Percentiles rank a stretch among this genome's conserved stretches.
Conservation (phyloP, 2,888 invertebrate genomes). For the Dryomyza anilis region DNA sequence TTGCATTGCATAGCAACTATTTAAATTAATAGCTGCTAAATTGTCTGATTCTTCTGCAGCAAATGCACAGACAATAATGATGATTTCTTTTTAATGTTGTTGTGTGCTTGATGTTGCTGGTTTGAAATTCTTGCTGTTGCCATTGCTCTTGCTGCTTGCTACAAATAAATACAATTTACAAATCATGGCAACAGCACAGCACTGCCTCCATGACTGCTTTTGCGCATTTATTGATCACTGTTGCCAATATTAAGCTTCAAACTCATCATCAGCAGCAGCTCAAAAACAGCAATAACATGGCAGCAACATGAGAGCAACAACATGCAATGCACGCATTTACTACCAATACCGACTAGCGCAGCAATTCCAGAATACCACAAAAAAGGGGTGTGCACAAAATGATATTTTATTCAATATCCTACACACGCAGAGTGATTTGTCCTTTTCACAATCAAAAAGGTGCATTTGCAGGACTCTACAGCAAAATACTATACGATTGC, state of each 20-base stretch:
- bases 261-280: constrained; percentile 12
- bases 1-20: too few relatives aligned
- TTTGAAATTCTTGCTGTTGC: neutral
- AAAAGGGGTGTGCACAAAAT: constrained; percentile 56
- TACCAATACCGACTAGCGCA: constrained; percentile 3
- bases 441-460: constrained; percentile 45
- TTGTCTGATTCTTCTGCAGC: too few relatives aligned
- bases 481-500: constrained; percentile 12
- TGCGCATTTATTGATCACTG: constrained; percentile 34
- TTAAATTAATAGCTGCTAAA: too few relatives aligned
- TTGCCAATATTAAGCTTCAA: constrained; percentile 5
- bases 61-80: constrained; percentile 57
- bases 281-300: constrained; percentile 16
- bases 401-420: constrained; percentile 60
- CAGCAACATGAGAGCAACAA: constrained; percentile 29
- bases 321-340: constrained; percentile 17
- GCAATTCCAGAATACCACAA: neutral
- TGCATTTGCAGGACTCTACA: constrained; percentile 24
- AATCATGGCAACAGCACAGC: too few relatives aligned
- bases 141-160: neutral
- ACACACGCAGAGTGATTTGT: constrained; percentile 47
- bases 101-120: neutral
- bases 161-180: too few relatives aligned
- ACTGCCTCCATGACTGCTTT: too few relatives aligned
- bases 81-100: constrained; percentile 55